Evolutionary conservation across 92 coral and sea anemone species (phyloP).

Genomic region (Porites rus): DNA sequence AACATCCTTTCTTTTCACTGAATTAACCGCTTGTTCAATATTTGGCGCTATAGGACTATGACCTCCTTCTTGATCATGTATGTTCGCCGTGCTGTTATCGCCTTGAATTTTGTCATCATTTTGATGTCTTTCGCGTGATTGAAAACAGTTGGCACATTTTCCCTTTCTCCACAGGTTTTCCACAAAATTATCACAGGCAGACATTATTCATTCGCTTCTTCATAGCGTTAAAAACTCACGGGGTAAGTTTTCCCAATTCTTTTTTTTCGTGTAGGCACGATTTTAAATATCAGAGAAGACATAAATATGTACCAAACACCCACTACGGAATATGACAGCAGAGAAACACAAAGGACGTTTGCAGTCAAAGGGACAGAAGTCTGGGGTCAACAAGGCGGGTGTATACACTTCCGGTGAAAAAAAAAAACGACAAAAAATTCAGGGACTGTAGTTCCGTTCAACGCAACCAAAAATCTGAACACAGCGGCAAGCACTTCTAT

Average conservation of each 20-base stretch:
- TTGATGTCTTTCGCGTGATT: conserved; percentile 67
- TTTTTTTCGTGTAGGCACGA: neutral
- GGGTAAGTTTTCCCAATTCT: neutral
- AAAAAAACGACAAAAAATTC: too few species aligned
- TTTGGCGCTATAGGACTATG: neutral
- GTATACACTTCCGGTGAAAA: conserved; percentile 32
- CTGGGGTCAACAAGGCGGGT: conserved; percentile 41
- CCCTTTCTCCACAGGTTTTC: conserved; percentile 93
- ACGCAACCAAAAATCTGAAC: neutral
- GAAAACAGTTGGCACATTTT: conserved; percentile 90
- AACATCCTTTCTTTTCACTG: neutral
- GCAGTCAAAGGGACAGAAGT: conserved; percentile 2
- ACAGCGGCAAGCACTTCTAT: neutral
- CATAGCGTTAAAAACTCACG: neutral
- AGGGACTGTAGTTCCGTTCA: too few species aligned
- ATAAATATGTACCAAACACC: conserved; percentile 36
- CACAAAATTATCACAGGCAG: conserved; percentile 83
- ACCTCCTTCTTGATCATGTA: conserved; percentile 7
- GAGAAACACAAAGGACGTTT: conserved; percentile 42
- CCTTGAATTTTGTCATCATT: neutral
- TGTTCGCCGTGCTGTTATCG: conserved; percentile 22
- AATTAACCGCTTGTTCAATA: conserved; percentile 1
- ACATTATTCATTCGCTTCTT: conserved; percentile 54
- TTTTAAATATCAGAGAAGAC: conserved; percentile 38
- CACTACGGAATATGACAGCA: conserved; percentile 28